phyloP scores from a whole-genome alignment of 2,797 vertebrate species.

The Thamnophis elegans region DNA sequence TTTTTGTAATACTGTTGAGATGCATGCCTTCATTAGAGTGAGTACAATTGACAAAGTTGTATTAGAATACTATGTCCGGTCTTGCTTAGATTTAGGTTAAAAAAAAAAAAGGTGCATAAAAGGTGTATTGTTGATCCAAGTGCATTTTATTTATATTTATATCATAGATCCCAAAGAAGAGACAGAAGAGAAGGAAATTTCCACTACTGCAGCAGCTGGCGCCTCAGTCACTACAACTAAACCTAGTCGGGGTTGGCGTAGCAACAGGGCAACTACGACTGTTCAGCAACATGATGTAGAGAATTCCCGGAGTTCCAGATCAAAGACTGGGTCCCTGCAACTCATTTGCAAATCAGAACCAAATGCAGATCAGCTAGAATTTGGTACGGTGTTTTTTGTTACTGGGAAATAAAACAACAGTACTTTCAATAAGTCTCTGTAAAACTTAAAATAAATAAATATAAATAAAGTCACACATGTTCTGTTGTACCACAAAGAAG shows the following conservation, averaged over 20 bases:
- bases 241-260: conserved; percentile 72
- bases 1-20: neutral
- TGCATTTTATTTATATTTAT: conserved; percentile 29
- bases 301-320: conserved; percentile 66
- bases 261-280: conserved; percentile 57
- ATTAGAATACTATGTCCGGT: neutral
- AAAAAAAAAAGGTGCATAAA: neutral
- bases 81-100: neutral
- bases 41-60: neutral
- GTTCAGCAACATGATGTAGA: conserved; percentile 65
- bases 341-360: conserved; percentile 90
- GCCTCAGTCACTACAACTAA: conserved; percentile 48
- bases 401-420: neutral
- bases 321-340: conserved; percentile 71
- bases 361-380: conserved; percentile 76
- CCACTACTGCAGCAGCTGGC: conserved; percentile 46
- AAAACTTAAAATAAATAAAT: neutral
- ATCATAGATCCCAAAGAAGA: conserved; percentile 73
- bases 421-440: fast-evolving
- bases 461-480: neutral
- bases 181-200: conserved; percentile 68
- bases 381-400: conserved; percentile 60
- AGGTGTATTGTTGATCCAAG: neutral
- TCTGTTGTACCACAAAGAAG: conserved; percentile 21
- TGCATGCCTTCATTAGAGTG: neutral